phyloP scores from a whole-genome alignment of 2,888 invertebrate genomes.

The Drosophila demipolita region DNA sequence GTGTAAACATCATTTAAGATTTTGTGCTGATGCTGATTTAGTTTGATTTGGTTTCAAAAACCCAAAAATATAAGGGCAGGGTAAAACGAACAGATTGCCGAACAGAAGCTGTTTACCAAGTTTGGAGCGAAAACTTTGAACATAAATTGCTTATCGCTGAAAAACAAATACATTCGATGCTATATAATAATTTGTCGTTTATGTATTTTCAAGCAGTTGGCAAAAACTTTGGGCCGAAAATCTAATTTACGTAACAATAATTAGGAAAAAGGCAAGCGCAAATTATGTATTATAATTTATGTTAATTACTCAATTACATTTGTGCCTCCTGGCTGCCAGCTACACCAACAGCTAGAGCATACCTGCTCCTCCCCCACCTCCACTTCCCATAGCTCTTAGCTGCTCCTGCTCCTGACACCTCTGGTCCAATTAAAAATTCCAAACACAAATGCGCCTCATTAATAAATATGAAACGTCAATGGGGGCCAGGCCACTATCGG shows the following conservation, averaged over 20 bases:
- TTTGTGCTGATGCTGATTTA: slow-evolving; percentile 68
- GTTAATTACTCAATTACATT: slow-evolving; percentile 84
- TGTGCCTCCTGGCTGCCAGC: slow-evolving; percentile 48
- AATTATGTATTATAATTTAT: slow-evolving; percentile 83
- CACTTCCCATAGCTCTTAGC: slow-evolving; percentile 10
- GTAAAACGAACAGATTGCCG: slow-evolving; percentile 36
- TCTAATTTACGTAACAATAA: slow-evolving; percentile 78
- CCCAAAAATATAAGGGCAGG: background rate
- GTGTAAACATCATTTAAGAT: slow-evolving; percentile 65
- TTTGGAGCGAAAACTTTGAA: slow-evolving; percentile 65
- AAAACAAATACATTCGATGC: slow-evolving; percentile 37
- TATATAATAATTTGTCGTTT: slow-evolving; percentile 58
- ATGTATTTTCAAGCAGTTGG: slow-evolving; percentile 31
- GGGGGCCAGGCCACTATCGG: slow-evolving; percentile 63
- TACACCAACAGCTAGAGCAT: slow-evolving; percentile 10
- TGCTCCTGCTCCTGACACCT: slow-evolving; percentile 35
- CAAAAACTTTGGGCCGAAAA: slow-evolving; percentile 42
- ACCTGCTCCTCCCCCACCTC: slow-evolving; percentile 20
- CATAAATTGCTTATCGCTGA: slow-evolving; percentile 73
- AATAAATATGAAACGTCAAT: slow-evolving; percentile 82
- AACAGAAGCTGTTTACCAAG: slow-evolving; percentile 44
- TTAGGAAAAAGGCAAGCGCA: slow-evolving; percentile 70
- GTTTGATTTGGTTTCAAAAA: slow-evolving; percentile 63
- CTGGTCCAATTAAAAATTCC: slow-evolving; percentile 80
- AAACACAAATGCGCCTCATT: slow-evolving; percentile 81